Base-by-base conservation (phyloP, 2,113 vertebrate genomes). In the Vombatus ursinus region DNA sequence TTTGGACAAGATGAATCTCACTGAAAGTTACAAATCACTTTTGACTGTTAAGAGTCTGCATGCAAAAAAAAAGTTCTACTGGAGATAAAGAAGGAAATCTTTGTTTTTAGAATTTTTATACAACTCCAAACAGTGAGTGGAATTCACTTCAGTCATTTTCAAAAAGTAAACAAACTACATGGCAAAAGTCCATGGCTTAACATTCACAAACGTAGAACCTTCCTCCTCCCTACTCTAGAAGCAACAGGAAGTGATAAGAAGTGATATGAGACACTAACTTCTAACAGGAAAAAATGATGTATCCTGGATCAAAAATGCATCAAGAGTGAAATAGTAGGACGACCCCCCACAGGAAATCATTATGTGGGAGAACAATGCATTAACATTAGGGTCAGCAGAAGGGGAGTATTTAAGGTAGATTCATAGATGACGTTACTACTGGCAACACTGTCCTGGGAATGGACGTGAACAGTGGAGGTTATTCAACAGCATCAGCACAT, bases 231-330 rank as follows among this genome's bases (percentile, higher is more conserved):
- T 57, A 93, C 91, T 96, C 96, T 95, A 94, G 95, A 97, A 89
- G 90, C 92, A 94, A 95, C 77, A 97, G 97, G 97, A 97, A 98
- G 92, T 96, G 95, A 95, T 94, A 97, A 97, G 91, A 96, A 96
- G 96, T 95, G 94, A 96, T 92, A 94, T 96, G 92, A 94, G 96
- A 93, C 94, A 90, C 50, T 91, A 48, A 93, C 84, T 93, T 93
- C 92, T 77, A 96, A 92, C 96, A 97, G 97, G 96, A 96, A 98
- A 98, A 23, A 44, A 52, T 51, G 14, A 28, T 92, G 48, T 95
- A 97, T 96, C 97, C 91, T 90, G 96, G 96, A 97, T 92, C 92
- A 94, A 93, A 94, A 57, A 48, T 84, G 26, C n/a, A 77, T 37
- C 37, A 93, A 95, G 4, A 68, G 91, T 93, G 94, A 52, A 94